These are phyloP conservation scores for Eutrigla gurnardus DNA, from an alignment of 2,797 vertebrate species.

Conservation along the genomic window DNA sequence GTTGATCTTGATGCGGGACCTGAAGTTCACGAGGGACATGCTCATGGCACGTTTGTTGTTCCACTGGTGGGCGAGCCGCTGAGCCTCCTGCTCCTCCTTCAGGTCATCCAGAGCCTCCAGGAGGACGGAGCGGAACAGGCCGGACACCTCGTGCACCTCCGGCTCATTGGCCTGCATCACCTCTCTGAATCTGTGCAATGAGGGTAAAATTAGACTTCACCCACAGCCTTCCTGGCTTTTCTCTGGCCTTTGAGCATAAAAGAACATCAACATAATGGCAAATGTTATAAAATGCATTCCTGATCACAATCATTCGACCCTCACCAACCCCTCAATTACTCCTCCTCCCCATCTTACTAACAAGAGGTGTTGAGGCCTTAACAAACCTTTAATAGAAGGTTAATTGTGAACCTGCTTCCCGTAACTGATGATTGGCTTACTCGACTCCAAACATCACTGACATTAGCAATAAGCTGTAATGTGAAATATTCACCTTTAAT, in stretches of 20 bases:
- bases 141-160: conserved; percentile 89
- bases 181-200: conserved; percentile 89
- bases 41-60: conserved; percentile 89
- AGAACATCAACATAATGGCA: neutral
- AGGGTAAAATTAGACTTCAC: neutral
- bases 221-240: neutral
- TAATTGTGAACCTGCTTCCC: conserved; percentile 10
- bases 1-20: conserved; percentile 91
- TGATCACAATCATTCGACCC: conserved; percentile 7
- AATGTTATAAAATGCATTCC: neutral
- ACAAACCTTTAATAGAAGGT: conserved; percentile 52
- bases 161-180: conserved; percentile 89
- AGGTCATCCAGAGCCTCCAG: conserved; percentile 89
- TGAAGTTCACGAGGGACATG: conserved; percentile 88
- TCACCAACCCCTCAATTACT: conserved; percentile 41
- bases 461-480: neutral
- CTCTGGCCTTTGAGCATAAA: neutral
- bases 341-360: conserved; percentile 13
- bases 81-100: conserved; percentile 91
- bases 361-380: conserved; percentile 31
- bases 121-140: conserved; percentile 90
- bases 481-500: neutral
- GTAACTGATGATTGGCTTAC: conserved; percentile 21
- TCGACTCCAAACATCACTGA: neutral
- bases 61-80: conserved; percentile 91